Evolutionary conservation across 2,797 vertebrate genomes (phyloP).

Genomic region (Tinamus major): DNA sequence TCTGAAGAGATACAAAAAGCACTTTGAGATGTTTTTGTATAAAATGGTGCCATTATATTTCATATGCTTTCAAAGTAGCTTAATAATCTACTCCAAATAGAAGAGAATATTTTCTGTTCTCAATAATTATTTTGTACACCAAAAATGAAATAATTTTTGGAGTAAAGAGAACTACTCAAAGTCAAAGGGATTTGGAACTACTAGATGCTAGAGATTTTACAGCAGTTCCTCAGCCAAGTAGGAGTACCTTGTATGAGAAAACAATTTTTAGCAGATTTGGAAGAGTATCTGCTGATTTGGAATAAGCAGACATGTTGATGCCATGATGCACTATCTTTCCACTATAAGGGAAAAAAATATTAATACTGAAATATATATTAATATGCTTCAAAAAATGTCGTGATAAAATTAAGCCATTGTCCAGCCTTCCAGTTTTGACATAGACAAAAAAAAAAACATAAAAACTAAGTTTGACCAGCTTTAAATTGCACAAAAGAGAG

Average conservation of each 20-base stretch:
- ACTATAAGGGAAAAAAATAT: not conserved
- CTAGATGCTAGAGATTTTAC: not conserved
- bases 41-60: not conserved
- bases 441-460: not conserved
- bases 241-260: not conserved
- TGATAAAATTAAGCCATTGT: not conserved
- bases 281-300: not conserved
- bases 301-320: not conserved
- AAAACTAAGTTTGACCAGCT: not conserved
- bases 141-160: not conserved
- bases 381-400: not conserved
- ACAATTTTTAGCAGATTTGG: not conserved
- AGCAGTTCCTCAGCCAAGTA: slow-evolving; percentile 22
- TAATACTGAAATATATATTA: not conserved
- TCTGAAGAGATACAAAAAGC: slow-evolving; percentile 36
- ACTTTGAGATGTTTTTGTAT: slow-evolving; percentile 51
- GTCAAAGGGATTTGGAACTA: slow-evolving; percentile 2
- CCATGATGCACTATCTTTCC: not conserved
- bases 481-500: not conserved
- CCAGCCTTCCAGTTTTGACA: not conserved
- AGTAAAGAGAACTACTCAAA: slow-evolving; percentile 8
- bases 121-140: not conserved
- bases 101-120: not conserved
- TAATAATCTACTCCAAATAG: not conserved
- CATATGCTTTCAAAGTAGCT: not conserved